Evolutionary conservation across 2,797 vertebrate genomes (phyloP).

Genomic region (Anabas testudineus): DNA sequence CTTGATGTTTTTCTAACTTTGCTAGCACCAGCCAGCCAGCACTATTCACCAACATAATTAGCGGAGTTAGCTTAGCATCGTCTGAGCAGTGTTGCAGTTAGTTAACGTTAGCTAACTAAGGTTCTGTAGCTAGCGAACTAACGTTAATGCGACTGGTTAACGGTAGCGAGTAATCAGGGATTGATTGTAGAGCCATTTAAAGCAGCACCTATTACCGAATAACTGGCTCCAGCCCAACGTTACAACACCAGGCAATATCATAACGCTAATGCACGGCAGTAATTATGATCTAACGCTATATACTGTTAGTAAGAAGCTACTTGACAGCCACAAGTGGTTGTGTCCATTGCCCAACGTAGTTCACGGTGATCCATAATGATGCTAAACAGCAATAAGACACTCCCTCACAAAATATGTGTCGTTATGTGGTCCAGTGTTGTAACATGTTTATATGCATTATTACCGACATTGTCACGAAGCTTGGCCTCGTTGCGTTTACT

Average conservation of each 20-base stretch:
- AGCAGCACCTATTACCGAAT: constrained; percentile 2
- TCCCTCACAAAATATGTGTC: constrained; percentile 4
- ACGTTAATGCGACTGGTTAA: constrained; percentile 33
- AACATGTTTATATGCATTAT: not conserved
- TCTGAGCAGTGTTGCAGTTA: constrained; percentile 21
- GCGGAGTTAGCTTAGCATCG: constrained; percentile 60
- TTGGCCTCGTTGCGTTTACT: not conserved
- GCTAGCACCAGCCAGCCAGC: constrained; percentile 40
- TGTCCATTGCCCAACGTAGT: not conserved
- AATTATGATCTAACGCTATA: not conserved
- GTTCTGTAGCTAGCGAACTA: constrained; percentile 3
- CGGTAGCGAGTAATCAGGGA: constrained; percentile 19
- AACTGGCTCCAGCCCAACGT: constrained; percentile 8
- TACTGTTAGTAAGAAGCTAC: too few relatives aligned
- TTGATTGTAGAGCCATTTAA: constrained; percentile 19
- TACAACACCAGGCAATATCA: not conserved
- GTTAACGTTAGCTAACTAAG: constrained; percentile 1
- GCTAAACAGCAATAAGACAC: not conserved
- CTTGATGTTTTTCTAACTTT: constrained; percentile 75
- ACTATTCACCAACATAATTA: constrained; percentile 23
- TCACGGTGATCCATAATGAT: constrained; percentile 8
- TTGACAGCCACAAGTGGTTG: constrained; percentile 81
- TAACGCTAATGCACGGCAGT: not conserved
- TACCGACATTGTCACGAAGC: not conserved
- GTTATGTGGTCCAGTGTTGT: not conserved